Conservation (phyloP, 1,140 invertebrate species). For the Eumeta japonica region DNA sequence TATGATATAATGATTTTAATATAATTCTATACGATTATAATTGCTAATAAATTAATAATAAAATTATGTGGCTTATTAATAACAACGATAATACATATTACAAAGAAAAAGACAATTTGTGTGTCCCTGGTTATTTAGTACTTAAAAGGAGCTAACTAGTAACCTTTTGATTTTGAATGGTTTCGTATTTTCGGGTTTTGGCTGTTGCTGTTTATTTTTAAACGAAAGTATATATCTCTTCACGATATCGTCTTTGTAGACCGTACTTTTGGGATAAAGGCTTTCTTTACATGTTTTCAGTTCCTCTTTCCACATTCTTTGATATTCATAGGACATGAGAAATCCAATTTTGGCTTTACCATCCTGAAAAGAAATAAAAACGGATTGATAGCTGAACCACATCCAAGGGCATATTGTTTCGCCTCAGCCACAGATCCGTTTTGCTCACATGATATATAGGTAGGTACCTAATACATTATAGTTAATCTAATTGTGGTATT, state of each 20-base stretch:
- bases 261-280: conserved; percentile 44
- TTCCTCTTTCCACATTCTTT: conserved; percentile 49
- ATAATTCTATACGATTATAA: too few relatives aligned
- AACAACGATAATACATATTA: too few relatives aligned
- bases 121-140: too few relatives aligned
- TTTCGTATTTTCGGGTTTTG: conserved; percentile 40
- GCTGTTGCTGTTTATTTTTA: conserved; percentile 34
- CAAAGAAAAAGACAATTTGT: too few relatives aligned
- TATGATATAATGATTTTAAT: too few relatives aligned
- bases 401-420: too few relatives aligned
- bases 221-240: conserved; percentile 48
- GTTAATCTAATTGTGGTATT: too few relatives aligned
- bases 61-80: too few relatives aligned
- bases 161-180: conserved; percentile 52
- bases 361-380: conserved; percentile 25
- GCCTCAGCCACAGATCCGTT: too few relatives aligned
- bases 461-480: background rate
- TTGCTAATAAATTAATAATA: too few relatives aligned
- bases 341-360: conserved; percentile 36
- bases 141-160: too few relatives aligned
- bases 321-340: conserved; percentile 47
- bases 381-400: too few relatives aligned
- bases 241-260: conserved; percentile 42
- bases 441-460: background rate
- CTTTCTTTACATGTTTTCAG: conserved; percentile 46